Evolutionary conservation across 2,797 vertebrate genomes (phyloP).

Genomic region (Lutjanus argentimaculatus): DNA sequence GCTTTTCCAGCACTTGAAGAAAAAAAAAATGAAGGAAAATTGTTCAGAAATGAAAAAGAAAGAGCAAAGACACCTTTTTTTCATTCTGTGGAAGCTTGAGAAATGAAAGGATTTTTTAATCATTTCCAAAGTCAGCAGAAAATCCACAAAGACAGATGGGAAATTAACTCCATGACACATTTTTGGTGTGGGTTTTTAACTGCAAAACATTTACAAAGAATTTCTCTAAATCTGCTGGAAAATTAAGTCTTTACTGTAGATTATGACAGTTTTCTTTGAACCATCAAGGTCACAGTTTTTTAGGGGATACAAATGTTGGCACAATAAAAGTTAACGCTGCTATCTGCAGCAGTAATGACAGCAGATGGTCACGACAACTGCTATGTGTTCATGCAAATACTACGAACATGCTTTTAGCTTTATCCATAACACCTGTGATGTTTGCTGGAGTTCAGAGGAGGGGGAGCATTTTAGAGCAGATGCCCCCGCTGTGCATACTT

Average conservation of each 20-base stretch:
- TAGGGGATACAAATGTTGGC: neutral
- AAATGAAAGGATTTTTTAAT: neutral
- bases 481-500: conserved; percentile 13
- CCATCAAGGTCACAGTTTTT: neutral
- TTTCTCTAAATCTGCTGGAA: neutral
- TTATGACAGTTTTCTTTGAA: neutral
- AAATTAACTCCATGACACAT: neutral
- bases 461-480: neutral
- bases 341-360: neutral
- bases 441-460: neutral
- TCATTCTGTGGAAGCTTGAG: neutral
- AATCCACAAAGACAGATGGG: neutral
- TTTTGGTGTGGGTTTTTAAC: neutral
- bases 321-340: neutral
- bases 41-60: conserved; percentile 3
- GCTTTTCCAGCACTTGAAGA: conserved; percentile 2
- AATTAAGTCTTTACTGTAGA: neutral
- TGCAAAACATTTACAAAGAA: neutral
- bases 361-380: neutral
- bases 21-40: conserved; percentile 7
- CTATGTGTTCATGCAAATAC: conserved; percentile 19
- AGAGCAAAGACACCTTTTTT: neutral
- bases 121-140: neutral
- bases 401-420: conserved; percentile 2
- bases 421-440: conserved; percentile 16